Conservation (phyloP, 2,797 vertebrate genomes). For the Ptychadena robeensis region DNA sequence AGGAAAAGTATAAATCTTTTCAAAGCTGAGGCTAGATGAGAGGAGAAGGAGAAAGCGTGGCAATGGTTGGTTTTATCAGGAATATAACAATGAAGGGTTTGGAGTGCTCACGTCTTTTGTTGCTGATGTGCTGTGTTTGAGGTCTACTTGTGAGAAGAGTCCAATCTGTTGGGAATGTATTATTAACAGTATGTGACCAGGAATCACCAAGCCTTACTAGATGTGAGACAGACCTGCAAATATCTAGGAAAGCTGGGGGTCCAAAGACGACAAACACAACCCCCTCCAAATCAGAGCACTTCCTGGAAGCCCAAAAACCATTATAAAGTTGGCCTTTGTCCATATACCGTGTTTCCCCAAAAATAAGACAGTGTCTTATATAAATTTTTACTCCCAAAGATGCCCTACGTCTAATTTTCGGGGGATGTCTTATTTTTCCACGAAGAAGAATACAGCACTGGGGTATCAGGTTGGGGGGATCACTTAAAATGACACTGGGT, state of each 20-base stretch:
- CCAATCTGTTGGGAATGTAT: background rate
- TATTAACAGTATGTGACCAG: background rate
- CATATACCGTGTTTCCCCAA: too few species aligned
- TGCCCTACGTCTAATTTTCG: too few species aligned
- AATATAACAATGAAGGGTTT: background rate
- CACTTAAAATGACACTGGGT: too few species aligned
- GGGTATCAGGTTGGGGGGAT: too few species aligned
- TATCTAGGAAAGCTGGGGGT: background rate
- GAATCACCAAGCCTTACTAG: background rate
- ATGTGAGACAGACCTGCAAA: background rate
- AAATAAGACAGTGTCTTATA: too few species aligned
- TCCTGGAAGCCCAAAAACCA: too few species aligned
- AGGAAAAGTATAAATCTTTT: slow-evolving; percentile 46
- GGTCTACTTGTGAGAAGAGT: background rate
- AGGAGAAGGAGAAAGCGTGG: background rate
- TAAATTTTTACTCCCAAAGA: too few species aligned
- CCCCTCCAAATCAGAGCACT: too few species aligned
- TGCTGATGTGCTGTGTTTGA: background rate
- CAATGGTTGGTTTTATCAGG: background rate
- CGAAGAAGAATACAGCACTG: too few species aligned
- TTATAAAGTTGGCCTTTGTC: too few species aligned
- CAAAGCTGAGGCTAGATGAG: slow-evolving; percentile 18
- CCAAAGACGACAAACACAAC: too few species aligned
- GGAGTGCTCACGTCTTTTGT: background rate
- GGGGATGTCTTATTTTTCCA: too few species aligned